Percentiles rank a stretch among this genome's conserved stretches.
Evolutionary conservation across 1,140 invertebrate genomes (phyloP).

Genomic region (Archivesica marissinica): DNA sequence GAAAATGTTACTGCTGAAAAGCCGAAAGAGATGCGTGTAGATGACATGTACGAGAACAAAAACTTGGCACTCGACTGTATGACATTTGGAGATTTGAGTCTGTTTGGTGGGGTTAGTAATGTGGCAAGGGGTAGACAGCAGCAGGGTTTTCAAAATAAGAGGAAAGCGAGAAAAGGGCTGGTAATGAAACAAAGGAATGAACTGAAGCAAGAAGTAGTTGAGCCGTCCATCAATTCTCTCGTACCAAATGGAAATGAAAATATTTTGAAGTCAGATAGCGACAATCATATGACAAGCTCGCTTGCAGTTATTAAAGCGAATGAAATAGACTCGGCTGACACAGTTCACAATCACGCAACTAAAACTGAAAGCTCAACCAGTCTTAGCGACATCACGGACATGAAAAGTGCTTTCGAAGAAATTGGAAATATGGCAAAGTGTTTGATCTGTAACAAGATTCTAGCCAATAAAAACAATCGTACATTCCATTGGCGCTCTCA

Average conservation of each 20-base stretch:
- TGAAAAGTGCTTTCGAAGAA: slow-evolving; percentile 61
- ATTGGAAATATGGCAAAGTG: slow-evolving; percentile 63
- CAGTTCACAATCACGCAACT: background rate
- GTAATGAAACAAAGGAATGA: slow-evolving; percentile 16
- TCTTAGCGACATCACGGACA: slow-evolving; percentile 27
- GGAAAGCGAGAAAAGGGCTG: slow-evolving; percentile 13
- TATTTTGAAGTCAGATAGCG: background rate
- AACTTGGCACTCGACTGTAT: background rate
- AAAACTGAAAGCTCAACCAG: background rate
- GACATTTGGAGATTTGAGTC: background rate
- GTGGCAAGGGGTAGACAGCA: background rate
- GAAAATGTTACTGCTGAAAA: background rate
- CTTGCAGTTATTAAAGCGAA: background rate
- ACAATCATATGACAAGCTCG: background rate
- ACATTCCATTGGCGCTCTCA: slow-evolving; percentile 62
- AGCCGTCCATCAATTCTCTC: background rate
- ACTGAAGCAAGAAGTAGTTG: background rate
- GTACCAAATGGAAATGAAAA: background rate
- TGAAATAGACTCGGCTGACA: background rate
- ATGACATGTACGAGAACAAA: background rate
- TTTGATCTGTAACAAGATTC: slow-evolving; percentile 60
- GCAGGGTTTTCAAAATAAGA: slow-evolving; percentile 18
- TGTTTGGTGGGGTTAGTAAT: background rate
- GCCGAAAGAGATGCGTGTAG: background rate
- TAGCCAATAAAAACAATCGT: slow-evolving; percentile 60